phyloP scores from a whole-genome alignment of 2,113 vertebrate genomes.

The Toxotes chatareus region DNA sequence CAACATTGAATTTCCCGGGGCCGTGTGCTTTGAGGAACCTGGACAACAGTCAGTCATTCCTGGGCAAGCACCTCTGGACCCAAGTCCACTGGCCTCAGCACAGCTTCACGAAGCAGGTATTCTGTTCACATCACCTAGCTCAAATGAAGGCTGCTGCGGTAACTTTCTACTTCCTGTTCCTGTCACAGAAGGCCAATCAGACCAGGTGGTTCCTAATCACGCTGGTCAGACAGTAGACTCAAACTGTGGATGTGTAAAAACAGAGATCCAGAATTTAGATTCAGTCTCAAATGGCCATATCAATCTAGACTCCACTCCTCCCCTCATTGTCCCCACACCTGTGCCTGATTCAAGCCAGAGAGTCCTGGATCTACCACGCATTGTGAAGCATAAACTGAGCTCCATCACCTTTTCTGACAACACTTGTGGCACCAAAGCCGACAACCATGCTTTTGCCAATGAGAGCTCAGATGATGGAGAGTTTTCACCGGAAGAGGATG shows the following conservation, averaged over 20 bases:
- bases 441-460: conserved; percentile 43
- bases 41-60: conserved; percentile 12
- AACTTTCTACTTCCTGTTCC: conserved; percentile 5
- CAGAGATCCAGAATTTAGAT: background rate
- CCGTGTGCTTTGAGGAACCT: conserved; percentile 15
- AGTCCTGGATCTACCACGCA: conserved; percentile 67
- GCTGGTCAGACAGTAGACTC: conserved; percentile 1
- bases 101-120: conserved; percentile 22
- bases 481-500: conserved; percentile 75
- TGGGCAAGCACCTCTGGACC: background rate
- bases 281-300: conserved; percentile 42
- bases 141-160: conserved; percentile 10
- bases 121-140: background rate
- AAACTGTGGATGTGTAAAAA: conserved; percentile 10
- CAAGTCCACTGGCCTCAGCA: background rate
- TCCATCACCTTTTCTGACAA: conserved; percentile 85
- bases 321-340: background rate
- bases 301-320: conserved; percentile 10
- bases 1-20: background rate
- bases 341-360: conserved; percentile 13
- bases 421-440: background rate
- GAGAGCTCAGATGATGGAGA: conserved; percentile 76
- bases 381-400: conserved; percentile 84
- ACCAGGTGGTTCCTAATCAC: background rate
- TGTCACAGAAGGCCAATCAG: conserved; percentile 12